phyloP scores from a whole-genome alignment of 2,113 vertebrate genomes.

The Procavia capensis region DNA sequence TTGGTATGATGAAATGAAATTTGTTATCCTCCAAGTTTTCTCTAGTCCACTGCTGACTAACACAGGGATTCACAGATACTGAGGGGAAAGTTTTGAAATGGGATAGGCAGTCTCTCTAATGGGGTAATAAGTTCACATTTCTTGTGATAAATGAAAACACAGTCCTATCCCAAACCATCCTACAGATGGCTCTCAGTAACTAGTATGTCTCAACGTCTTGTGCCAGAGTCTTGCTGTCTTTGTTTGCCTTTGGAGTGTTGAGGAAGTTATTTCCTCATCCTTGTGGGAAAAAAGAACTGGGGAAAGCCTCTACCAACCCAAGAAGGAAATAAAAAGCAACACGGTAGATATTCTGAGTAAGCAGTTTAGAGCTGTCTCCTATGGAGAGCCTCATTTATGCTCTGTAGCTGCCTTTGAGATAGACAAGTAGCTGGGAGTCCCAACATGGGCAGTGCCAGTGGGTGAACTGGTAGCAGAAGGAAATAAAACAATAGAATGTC shows the following conservation, averaged over 20 bases:
- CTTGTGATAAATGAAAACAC: background rate
- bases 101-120: background rate
- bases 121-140: background rate
- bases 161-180: background rate
- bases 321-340: background rate
- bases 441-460: background rate
- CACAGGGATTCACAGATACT: background rate
- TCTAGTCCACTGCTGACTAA: background rate
- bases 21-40: background rate
- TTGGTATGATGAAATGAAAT: background rate
- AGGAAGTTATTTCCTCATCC: conserved; percentile 56
- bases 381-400: background rate
- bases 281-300: background rate
- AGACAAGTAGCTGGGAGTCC: background rate
- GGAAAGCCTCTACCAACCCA: background rate
- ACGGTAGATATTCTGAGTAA: background rate
- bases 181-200: background rate
- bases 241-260: conserved; percentile 75
- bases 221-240: conserved; percentile 17
- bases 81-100: background rate
- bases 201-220: rapidly evolving
- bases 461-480: background rate
- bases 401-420: background rate
- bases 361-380: background rate
- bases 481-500: background rate